phyloP scores from a whole-genome alignment of 2,113 vertebrate genomes.

The Hypanus sabinus region DNA sequence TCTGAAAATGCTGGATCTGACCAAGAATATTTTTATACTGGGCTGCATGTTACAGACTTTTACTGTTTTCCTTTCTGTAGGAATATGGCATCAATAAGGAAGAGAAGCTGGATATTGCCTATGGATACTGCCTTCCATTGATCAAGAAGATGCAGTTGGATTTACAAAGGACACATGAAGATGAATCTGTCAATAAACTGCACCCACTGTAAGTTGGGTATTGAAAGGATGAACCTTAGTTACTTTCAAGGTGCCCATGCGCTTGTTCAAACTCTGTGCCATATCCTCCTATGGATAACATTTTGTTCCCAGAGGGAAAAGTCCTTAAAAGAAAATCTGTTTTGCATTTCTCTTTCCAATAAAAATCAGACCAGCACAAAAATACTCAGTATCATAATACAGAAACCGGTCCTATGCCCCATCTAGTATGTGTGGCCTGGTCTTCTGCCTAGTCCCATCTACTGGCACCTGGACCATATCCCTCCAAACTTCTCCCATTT shows the following conservation, averaged over 20 bases:
- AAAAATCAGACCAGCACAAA: not conserved
- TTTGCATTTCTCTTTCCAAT: too few species aligned
- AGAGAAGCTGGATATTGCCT: conserved; percentile 92
- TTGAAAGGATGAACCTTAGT: not conserved
- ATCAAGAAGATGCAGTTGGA: conserved; percentile 91
- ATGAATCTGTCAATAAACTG: conserved; percentile 96
- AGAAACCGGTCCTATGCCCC: too few species aligned
- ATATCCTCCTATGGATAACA: not conserved
- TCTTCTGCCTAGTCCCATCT: too few species aligned
- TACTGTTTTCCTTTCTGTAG: conserved; percentile 51
- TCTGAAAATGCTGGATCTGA: not conserved
- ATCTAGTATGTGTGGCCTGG: too few species aligned
- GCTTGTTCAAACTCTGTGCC: not conserved
- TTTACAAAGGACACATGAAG: conserved; percentile 93
- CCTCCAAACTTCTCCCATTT: too few species aligned
- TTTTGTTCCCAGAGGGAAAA: not conserved
- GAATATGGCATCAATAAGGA: conserved; percentile 88
- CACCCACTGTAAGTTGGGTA: conserved; percentile 73
- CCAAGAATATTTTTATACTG: too few species aligned
- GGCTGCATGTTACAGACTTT: not conserved
- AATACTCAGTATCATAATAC: not conserved
- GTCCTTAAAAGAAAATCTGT: not conserved
- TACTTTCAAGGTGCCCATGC: not conserved
- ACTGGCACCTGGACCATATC: too few species aligned
- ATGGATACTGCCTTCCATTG: conserved; percentile 91